Conservation (phyloP, 2,888 invertebrate genomes). For the Acronicta leporina region DNA sequence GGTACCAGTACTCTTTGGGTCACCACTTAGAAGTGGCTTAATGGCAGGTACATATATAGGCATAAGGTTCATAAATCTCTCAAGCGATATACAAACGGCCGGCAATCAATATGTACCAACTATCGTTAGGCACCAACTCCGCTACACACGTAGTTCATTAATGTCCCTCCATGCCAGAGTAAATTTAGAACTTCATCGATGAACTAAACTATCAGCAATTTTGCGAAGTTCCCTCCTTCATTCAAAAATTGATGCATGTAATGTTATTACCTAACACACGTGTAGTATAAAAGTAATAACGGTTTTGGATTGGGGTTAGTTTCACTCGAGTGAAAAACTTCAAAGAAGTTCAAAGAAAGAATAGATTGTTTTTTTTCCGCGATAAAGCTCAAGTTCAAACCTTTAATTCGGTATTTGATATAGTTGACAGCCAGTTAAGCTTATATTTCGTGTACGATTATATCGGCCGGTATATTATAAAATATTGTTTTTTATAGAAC, state of each 20-base stretch:
- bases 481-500: no score
- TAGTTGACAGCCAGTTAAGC: no score
- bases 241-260: slow-evolving; percentile 45
- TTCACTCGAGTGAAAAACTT: no score
- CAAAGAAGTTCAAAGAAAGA: no score
- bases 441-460: no score
- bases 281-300: slow-evolving; percentile 32
- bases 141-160: slow-evolving; percentile 60
- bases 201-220: slow-evolving; percentile 54
- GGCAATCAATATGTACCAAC: slow-evolving; percentile 55
- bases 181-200: slow-evolving; percentile 53
- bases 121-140: slow-evolving; percentile 51
- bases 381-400: no score
- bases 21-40: no score
- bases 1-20: no score
- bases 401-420: no score
- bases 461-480: no score
- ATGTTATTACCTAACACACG: slow-evolving; percentile 45
- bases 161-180: slow-evolving; percentile 45
- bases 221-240: slow-evolving; percentile 44
- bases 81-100: slow-evolving; percentile 33
- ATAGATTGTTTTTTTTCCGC: no score
- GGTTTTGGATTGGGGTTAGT: slow-evolving; percentile 1
- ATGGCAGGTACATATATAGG: neutral
- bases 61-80: slow-evolving; percentile 1